Evolutionary conservation across 2,797 vertebrate species (phyloP).

Genomic region (Crocidura indochinensis): DNA sequence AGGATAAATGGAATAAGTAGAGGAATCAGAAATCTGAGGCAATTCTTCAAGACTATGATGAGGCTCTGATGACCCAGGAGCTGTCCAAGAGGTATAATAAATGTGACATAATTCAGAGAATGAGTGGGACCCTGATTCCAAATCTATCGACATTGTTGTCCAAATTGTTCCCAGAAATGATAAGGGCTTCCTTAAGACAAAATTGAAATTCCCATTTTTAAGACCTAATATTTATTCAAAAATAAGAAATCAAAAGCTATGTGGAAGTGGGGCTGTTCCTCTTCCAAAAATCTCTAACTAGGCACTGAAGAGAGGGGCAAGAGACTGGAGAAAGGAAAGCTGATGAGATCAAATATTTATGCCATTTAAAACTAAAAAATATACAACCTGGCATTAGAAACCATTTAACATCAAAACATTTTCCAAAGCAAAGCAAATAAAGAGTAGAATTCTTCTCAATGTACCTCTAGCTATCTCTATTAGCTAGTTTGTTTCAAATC

Average conservation of each 20-base stretch:
- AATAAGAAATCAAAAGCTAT: background rate
- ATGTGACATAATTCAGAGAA: background rate
- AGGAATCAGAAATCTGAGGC: background rate
- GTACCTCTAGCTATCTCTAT: background rate
- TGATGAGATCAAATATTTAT: background rate
- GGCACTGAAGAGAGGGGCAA: background rate
- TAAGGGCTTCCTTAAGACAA: background rate
- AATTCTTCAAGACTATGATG: background rate
- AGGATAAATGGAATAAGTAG: background rate
- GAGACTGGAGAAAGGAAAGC: background rate
- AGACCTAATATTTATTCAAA: conserved; percentile 17
- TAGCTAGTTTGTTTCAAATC: conserved; percentile 52
- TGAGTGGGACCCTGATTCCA: background rate
- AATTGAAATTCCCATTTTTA: conserved; percentile 41
- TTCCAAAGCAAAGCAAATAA: background rate
- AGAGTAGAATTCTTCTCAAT: background rate
- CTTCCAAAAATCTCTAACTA: background rate
- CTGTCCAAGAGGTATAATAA: background rate
- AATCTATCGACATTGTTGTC: background rate
- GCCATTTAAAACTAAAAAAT: background rate
- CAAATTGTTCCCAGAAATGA: background rate
- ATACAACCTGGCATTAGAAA: conserved; percentile 24
- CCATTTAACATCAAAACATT: conserved; percentile 30
- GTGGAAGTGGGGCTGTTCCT: background rate
- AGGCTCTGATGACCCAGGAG: background rate